Percentiles rank a stretch among this genome's conserved stretches.
Conservation (phyloP, 2,797 vertebrate genomes). For the Xiphophorus birchmanni region DNA sequence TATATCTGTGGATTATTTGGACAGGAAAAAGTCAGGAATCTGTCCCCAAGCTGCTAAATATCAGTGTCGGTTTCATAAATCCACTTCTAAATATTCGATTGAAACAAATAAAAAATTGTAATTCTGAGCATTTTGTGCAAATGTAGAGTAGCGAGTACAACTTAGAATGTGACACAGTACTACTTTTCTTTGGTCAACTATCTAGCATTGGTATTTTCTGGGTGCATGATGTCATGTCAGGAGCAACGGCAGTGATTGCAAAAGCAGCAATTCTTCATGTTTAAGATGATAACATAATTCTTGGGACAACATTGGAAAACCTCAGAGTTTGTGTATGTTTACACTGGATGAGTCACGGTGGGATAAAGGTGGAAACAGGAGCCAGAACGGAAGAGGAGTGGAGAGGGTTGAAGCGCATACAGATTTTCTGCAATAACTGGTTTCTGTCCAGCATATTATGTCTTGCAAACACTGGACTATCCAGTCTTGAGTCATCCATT, state of each 20-base stretch:
- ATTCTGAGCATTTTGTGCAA: background rate
- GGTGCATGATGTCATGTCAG: background rate
- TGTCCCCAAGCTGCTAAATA: background rate
- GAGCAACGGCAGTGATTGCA: background rate
- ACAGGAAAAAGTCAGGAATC: background rate
- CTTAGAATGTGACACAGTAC: background rate
- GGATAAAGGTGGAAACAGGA: background rate
- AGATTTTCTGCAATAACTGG: background rate
- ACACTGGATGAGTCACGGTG: constrained; percentile 19
- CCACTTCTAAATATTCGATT: background rate
- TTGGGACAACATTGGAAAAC: constrained; percentile 12
- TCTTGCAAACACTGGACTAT: background rate
- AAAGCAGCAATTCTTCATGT: background rate
- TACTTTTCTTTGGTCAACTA: background rate
- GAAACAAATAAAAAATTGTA: background rate
- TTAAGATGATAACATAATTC: background rate
- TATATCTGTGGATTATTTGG: background rate
- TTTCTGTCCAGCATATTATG: background rate
- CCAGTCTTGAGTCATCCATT: background rate
- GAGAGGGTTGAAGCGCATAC: rapidly evolving
- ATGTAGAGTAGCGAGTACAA: background rate
- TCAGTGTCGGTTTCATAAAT: background rate
- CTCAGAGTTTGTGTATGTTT: background rate
- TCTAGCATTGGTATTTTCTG: background rate
- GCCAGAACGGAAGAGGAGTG: constrained; percentile 6